Evolutionary conservation across 64 coral and sea anemone genomes (phyloP).

Genomic region (Porites lutea): DNA sequence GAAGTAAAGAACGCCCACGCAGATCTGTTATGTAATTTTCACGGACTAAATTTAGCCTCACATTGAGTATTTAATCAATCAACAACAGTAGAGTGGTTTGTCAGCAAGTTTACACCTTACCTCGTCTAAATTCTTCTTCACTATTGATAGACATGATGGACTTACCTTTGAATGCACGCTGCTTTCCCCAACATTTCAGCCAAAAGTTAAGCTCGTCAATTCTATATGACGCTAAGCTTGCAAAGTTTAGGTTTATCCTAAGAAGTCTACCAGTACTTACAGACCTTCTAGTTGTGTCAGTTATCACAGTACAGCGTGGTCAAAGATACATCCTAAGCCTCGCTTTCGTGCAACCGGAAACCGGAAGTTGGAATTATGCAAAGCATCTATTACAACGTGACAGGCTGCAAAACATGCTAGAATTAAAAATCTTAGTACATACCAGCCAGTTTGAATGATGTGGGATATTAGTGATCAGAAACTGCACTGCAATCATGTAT

Average conservation of each 20-base stretch:
- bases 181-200: slow-evolving; percentile 16
- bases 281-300: not conserved
- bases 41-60: too few relatives aligned
- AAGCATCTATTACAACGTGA: not conserved
- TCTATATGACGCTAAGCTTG: not conserved
- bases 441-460: slow-evolving; percentile 66
- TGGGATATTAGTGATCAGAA: slow-evolving; percentile 23
- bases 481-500: slow-evolving; percentile 55
- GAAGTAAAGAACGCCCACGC: too few relatives aligned
- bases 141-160: not conserved
- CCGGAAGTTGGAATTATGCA: not conserved
- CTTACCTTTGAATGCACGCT: not conserved
- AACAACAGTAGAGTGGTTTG: too few relatives aligned
- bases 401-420: too few relatives aligned
- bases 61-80: too few relatives aligned
- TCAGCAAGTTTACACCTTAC: too few relatives aligned
- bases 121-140: too few relatives aligned
- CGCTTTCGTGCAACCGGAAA: too few relatives aligned
- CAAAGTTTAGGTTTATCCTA: not conserved
- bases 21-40: too few relatives aligned
- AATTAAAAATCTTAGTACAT: not conserved
- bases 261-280: not conserved
- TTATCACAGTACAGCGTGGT: too few relatives aligned
- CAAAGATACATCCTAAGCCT: too few relatives aligned
- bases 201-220: slow-evolving; percentile 14